Base-by-base conservation (phyloP, 2,888 invertebrate genomes). In the Ryuthela nishihirai region DNA sequence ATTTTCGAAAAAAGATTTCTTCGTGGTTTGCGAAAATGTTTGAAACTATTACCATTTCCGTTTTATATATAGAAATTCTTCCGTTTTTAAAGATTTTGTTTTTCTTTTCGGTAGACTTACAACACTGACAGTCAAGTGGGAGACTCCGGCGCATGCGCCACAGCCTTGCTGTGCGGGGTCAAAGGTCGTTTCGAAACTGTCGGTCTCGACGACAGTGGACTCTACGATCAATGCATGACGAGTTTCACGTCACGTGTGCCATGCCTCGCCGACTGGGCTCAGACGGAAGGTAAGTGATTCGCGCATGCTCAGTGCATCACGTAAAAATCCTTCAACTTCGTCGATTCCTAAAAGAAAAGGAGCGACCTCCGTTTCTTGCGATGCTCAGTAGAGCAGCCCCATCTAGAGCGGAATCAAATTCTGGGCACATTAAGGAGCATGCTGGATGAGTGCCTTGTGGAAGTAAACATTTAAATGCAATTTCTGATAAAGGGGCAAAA, bases 121-220 rank as follows among this genome's bases (percentile, higher is more conserved):
- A 66, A 62, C 29, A 56, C 55, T 1, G 62, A 66, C 40, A 62
- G 60, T 21, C 65, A 65, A 46, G 64, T 65, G 1, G 65, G 65
- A 9, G 69, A 69, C 18, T 69, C 69, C 5, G 70, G 69, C 5
- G 67, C 68, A 12, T 68, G 69, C 23, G 70, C 71, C 5, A 69
- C 70, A 3, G 71, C 71, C 0, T 41, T 68, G 15, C 44, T 71
- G 48, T 55, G 62, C 15, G 71, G 71, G 1, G 64, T 65, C 5
- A 71, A 71, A 54, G 67, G 69, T 4, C 63, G 65, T 4, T 64
- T 55, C 40, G 54, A 64, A 24, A 65, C 67, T 1, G 45, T 66
- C 20, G 67, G 67, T 3, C 26, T 64, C n/a, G 62, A 58, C 26
- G 64, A 64, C 40, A 58, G 49, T 15, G 67, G 56, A 1, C 24